phyloP scores from a whole-genome alignment of 2,888 invertebrate species.

The Acanthoscelides obtectus region DNA sequence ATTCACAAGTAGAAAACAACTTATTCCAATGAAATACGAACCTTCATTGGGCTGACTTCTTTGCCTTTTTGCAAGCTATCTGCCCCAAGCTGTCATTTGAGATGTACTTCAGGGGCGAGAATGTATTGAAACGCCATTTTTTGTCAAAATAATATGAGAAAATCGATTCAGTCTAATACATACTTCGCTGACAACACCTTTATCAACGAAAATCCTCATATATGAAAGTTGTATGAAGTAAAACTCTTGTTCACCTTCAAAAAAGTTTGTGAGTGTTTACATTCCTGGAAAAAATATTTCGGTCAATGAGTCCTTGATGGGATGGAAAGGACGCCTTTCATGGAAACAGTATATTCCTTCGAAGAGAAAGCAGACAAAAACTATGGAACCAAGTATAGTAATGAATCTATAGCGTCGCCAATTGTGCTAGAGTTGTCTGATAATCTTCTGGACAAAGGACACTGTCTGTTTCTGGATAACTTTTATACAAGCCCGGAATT shows the following conservation, averaged over 20 bases:
- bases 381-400: background rate
- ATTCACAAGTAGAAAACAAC: no score
- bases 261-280: background rate
- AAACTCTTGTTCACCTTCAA: background rate
- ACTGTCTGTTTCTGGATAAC: no score
- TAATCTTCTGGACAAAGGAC: constrained; percentile 5
- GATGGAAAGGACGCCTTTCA: no score
- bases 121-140: no score
- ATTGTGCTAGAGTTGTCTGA: constrained; percentile 10
- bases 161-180: constrained; percentile 2
- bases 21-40: background rate
- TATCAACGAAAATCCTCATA: background rate
- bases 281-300: background rate
- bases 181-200: constrained; percentile 8
- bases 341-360: no score
- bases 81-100: no score
- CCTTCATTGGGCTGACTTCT: no score
- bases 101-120: background rate
- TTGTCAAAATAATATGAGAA: background rate
- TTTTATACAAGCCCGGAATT: constrained; percentile 11
- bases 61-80: no score
- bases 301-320: constrained; percentile 14
- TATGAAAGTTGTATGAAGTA: background rate
- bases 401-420: constrained; percentile 1
- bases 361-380: constrained; percentile 4